Conservation (phyloP, 2,113 vertebrate species). For the Elgaria multicarinata region DNA sequence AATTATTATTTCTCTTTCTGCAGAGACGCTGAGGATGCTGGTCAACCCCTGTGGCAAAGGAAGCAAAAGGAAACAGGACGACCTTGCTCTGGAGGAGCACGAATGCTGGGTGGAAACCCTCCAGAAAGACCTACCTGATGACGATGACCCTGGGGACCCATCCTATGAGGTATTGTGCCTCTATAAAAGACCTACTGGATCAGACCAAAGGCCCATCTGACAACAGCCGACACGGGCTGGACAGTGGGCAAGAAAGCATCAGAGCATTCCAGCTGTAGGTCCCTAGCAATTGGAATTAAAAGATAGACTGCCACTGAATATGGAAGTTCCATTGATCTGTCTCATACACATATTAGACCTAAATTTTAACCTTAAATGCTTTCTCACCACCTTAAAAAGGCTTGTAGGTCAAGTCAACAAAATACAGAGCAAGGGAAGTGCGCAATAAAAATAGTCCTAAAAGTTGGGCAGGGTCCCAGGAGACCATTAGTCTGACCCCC, state of each 20-base stretch:
- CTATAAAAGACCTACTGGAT: neutral
- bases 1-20: too few species aligned
- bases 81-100: conserved; percentile 75
- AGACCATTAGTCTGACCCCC: too few species aligned
- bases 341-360: too few species aligned
- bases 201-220: too few species aligned
- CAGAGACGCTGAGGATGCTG: conserved; percentile 77
- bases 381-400: too few species aligned
- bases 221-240: too few species aligned
- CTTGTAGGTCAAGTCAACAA: too few species aligned
- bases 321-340: neutral
- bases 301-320: neutral
- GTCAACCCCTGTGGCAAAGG: conserved; percentile 77
- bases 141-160: conserved; percentile 67
- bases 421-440: too few species aligned
- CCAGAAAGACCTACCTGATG: conserved; percentile 71
- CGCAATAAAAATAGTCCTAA: too few species aligned
- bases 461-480: too few species aligned
- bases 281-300: neutral
- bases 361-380: too few species aligned
- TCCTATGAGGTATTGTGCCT: conserved; percentile 59
- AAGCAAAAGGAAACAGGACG: conserved; percentile 85
- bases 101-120: conserved; percentile 78
- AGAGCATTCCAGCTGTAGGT: too few species aligned
- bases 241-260: neutral